A percentile compares a stretch with the other conserved stretches of the same genome.
phyloP scores from a whole-genome alignment of 1,140 invertebrate species.

The Drosophila pachea region DNA sequence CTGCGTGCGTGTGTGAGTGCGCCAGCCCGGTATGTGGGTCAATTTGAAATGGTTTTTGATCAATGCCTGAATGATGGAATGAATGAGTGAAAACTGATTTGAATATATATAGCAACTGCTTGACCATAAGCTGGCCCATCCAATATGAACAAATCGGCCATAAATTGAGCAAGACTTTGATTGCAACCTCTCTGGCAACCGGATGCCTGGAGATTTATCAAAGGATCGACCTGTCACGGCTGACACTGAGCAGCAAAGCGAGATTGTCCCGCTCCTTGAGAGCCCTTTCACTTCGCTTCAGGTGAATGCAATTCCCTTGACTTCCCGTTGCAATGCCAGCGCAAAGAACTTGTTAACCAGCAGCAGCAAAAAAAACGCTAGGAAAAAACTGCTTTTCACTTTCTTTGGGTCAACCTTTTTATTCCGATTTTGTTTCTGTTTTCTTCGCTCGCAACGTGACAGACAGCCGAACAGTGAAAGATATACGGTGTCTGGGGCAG shows the following conservation, averaged over 20 bases:
- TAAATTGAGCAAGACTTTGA: too few relatives aligned
- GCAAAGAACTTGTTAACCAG: constrained; percentile 35
- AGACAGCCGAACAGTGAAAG: neutral
- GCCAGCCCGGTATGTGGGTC: constrained; percentile 73
- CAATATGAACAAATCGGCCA: too few relatives aligned
- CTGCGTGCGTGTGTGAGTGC: constrained; percentile 29
- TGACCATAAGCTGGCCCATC: neutral
- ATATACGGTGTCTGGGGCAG: constrained; percentile 10
- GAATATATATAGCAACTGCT: constrained; percentile 9
- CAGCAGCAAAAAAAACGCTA: neutral
- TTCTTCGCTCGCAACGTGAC: constrained; percentile 11
- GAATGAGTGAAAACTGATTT: constrained; percentile 1
- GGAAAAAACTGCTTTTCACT: constrained; percentile 36
- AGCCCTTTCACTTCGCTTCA: constrained; percentile 29
- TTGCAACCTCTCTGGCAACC: too few relatives aligned
- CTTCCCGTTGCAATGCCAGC: constrained; percentile 3
- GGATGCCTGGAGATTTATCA: neutral
- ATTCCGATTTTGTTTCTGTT: neutral
- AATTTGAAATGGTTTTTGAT: constrained; percentile 70
- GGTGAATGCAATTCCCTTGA: constrained; percentile 28
- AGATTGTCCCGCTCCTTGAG: too few relatives aligned
- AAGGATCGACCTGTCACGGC: neutral
- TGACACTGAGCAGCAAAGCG: too few relatives aligned
- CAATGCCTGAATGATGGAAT: constrained; percentile 46
- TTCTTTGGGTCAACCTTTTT: constrained; percentile 38